phyloP scores from a whole-genome alignment of 2,888 invertebrate genomes.

The Fragum fragum region DNA sequence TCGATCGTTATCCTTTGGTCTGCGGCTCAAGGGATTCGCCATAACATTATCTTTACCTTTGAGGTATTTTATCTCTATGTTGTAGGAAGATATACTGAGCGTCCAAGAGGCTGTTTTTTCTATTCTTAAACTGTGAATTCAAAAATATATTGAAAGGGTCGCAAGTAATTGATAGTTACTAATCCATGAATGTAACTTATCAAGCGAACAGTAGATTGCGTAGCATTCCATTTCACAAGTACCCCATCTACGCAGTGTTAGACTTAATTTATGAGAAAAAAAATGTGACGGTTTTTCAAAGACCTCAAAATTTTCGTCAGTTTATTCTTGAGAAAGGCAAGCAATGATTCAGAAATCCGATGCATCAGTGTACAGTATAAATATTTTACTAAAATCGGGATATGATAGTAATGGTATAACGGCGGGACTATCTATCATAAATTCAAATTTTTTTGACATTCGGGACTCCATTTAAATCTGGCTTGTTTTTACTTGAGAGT shows the following conservation, averaged over 20 bases:
- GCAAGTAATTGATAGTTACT: neutral
- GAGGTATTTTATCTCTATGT: conserved; percentile 15
- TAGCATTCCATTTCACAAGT: conserved; percentile 19
- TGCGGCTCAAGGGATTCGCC: neutral
- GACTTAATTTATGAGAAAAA: neutral
- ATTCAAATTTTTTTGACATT: conserved; percentile 15
- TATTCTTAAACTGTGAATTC: neutral
- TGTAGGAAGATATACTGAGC: neutral
- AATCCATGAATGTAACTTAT: conserved; percentile 4
- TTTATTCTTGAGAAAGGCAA: neutral
- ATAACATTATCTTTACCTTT: conserved; percentile 20
- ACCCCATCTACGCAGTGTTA: conserved; percentile 6
- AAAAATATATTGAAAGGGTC: neutral
- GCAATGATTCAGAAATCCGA: neutral
- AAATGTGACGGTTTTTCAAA: neutral
- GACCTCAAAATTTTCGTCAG: neutral
- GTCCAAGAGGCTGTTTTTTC: conserved; percentile 4
- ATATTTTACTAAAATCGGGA: conserved; percentile 14
- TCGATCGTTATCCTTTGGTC: conserved; percentile 2
- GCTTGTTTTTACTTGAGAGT: conserved; percentile 2
- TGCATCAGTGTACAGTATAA: conserved; percentile 8
- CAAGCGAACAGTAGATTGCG: neutral
- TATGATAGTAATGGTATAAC: conserved; percentile 13
- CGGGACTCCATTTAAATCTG: conserved; percentile 16
- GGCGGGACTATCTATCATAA: conserved; percentile 11